These are phyloP conservation scores for Heterotilapia buettikoferi DNA, from an alignment of 2,113 vertebrate genomes.

Conservation along the genomic window DNA sequence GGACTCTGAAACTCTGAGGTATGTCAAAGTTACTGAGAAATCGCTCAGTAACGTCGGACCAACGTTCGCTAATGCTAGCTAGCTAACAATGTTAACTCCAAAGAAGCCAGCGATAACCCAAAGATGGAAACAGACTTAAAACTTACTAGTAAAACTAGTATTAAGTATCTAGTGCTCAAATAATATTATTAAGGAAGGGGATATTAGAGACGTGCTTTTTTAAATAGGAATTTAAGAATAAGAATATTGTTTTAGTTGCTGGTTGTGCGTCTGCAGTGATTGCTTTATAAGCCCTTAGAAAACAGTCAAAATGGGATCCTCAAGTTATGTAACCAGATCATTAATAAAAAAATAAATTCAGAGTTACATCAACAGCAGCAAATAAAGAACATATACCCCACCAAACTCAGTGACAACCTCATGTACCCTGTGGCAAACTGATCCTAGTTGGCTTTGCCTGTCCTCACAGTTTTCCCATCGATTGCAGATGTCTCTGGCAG, in stretches of 20 bases:
- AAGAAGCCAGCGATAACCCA: background rate
- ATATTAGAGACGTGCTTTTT: background rate
- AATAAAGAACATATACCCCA: background rate
- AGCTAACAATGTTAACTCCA: background rate
- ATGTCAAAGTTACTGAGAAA: background rate
- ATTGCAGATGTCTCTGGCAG: slow-evolving; percentile 83
- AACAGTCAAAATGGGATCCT: background rate
- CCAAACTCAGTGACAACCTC: background rate
- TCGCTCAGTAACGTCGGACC: background rate
- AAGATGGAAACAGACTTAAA: background rate
- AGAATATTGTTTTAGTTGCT: background rate
- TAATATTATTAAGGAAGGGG: background rate
- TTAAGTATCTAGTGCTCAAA: background rate
- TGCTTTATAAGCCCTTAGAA: background rate
- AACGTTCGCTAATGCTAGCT: slow-evolving; percentile 21
- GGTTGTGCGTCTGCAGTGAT: background rate
- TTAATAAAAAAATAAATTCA: background rate
- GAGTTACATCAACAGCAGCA: background rate
- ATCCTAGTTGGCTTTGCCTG: background rate
- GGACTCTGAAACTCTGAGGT: slow-evolving; percentile 19
- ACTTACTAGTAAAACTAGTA: background rate
- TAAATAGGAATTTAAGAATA: background rate
- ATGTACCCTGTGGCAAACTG: background rate
- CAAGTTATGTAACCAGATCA: background rate
- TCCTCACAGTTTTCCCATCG: background rate